Base-by-base conservation (phyloP, 1,140 invertebrate species). In the Aphidius ervi region DNA sequence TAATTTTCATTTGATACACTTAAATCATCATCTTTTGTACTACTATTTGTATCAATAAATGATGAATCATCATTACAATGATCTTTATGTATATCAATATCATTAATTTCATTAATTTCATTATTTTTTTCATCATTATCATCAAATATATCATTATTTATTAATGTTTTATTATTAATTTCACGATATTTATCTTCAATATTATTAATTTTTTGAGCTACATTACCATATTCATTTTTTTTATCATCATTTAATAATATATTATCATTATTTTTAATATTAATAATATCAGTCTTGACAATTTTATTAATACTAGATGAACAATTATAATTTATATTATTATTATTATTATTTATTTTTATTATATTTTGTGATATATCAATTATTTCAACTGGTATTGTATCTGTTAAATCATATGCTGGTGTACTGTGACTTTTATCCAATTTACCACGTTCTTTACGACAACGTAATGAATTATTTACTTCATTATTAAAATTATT, bases 401-500 rank as follows among this genome's bases (percentile, higher is more conserved):
- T 68, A 9, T 81, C 79, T 3, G 80, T 82, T 65, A 86, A 81
- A 74, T 91, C 88, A 74, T 90, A 90, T 0, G 87, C 86, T 0
- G 89, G 88, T 5, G 88, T 89, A 63, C 88, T 91, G 69, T 88
- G 84, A 67, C 87, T 88, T 74, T 91, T 90, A 75, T 91, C 88
- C 46, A 91, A 74, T 63, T 81, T 82, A 46, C 80, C 87, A 46
- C 82, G 81, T 63, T 68, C 75, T 63, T 69, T 78, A 70, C 23
- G 62, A 31, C 5, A 62, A 37, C 42, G 61, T 42, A 20, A 48
- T 23, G 65, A 56, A 49, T 58, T 56, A 58, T 43, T 45, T 31
- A 16, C 56, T 31, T 46, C 8, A 5, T 6, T 58, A 42, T 43
- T 67, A 31, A 58, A 64, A 57, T 50, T 59, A 66, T 55, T 62